Conservation (phyloP, 2,888 invertebrate species). For the Muschampia plurimacula region DNA sequence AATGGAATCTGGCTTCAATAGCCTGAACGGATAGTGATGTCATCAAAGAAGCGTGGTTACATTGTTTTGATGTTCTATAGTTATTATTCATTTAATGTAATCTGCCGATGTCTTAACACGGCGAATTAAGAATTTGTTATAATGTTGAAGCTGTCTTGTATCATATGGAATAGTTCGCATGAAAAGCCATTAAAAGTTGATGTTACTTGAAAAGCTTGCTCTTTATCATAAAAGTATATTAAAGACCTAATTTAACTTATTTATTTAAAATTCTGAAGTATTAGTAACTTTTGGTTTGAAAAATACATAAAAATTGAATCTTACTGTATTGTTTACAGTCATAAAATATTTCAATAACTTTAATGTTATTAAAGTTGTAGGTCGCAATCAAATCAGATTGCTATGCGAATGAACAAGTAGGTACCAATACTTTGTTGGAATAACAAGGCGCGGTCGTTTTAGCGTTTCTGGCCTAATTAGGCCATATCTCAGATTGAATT, state of each 20-base stretch:
- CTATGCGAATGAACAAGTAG: slow-evolving; percentile 12
- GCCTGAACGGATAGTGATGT: slow-evolving; percentile 27
- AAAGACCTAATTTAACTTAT: no score
- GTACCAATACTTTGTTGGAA: slow-evolving; percentile 29
- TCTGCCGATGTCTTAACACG: slow-evolving; percentile 5
- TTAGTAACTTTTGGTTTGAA: background rate
- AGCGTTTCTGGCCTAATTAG: slow-evolving; percentile 47
- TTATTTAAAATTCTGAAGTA: no score
- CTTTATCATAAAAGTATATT: no score
- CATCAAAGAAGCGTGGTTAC: slow-evolving; percentile 31
- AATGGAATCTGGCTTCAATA: slow-evolving; percentile 34
- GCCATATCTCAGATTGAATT: slow-evolving; percentile 49
- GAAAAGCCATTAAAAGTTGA: no score
- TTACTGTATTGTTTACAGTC: background rate
- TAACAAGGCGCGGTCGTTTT: slow-evolving; percentile 45
- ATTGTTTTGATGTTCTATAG: slow-evolving; percentile 37
- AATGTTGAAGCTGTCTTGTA: no score
- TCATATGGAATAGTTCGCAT: no score
- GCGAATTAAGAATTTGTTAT: background rate
- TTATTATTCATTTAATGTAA: slow-evolving; percentile 34
- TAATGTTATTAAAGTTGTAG: no score
- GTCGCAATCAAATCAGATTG: background rate
- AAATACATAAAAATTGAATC: no score
- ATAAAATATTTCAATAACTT: background rate
- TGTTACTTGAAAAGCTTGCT: no score